Percentiles rank a stretch among this genome's conserved stretches.
Conservation (phyloP, 2,797 vertebrate species). For the Varecia variegata region DNA sequence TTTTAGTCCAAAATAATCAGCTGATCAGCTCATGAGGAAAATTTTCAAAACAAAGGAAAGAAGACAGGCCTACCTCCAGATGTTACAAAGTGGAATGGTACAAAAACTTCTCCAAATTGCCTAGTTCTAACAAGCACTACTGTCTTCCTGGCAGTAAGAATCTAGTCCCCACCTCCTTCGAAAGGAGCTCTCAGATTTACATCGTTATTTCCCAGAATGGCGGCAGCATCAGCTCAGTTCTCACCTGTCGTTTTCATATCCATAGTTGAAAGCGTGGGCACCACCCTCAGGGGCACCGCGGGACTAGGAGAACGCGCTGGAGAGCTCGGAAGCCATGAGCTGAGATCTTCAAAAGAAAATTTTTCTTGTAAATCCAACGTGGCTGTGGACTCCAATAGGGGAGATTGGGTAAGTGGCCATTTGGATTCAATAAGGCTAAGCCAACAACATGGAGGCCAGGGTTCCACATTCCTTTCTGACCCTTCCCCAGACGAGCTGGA, state of each 20-base stretch:
- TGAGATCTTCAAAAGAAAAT: slow-evolving; percentile 84
- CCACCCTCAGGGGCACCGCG: slow-evolving; percentile 90
- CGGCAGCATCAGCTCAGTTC: not conserved
- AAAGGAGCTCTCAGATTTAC: not conserved
- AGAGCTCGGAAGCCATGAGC: slow-evolving; percentile 87
- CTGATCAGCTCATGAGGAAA: not conserved
- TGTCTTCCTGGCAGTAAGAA: not conserved
- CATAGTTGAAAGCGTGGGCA: slow-evolving; percentile 93
- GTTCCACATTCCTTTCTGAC: slow-evolving; percentile 68
- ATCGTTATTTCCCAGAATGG: not conserved
- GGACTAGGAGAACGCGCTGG: slow-evolving; percentile 88
- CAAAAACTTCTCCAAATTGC: not conserved
- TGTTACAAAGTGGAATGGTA: not conserved
- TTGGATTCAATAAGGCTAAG: slow-evolving; percentile 14
- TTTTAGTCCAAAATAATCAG: slow-evolving; percentile 16
- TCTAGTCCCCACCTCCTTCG: not conserved
- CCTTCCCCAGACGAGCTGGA: slow-evolving; percentile 62
- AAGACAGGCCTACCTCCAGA: not conserved
- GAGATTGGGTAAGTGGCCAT: slow-evolving; percentile 51
- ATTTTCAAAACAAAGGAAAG: not conserved
- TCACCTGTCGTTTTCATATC: slow-evolving; percentile 97
- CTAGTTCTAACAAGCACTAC: not conserved
- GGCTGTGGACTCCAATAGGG: slow-evolving; percentile 67
- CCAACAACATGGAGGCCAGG: slow-evolving; percentile 51
- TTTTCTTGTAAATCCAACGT: slow-evolving; percentile 67